Percentiles rank a stretch among this genome's conserved stretches.
phyloP scores from a whole-genome alignment of 1,140 invertebrate genomes.

The Yoshiicerus persimilis region DNA sequence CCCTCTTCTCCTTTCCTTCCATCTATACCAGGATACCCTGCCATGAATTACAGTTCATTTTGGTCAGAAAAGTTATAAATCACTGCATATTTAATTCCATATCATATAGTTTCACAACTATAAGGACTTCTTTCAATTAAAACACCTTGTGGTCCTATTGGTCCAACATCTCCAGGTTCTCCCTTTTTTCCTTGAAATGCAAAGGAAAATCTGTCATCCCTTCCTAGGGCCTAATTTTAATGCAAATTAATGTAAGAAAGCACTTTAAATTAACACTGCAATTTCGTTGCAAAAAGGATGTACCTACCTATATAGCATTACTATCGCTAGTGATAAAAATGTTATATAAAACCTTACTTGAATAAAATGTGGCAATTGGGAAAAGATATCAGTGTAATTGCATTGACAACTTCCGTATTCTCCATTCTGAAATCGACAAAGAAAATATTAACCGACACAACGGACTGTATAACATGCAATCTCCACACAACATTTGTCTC shows the following conservation, averaged over 20 bases:
- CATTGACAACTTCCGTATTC: not conserved
- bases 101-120: too few species aligned
- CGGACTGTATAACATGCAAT: too few species aligned
- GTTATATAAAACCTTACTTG: not conserved
- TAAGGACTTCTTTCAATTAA: too few species aligned
- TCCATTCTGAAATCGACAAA: not conserved
- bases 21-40: not conserved
- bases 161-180: not conserved
- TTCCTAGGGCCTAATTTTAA: not conserved
- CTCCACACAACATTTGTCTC: too few species aligned
- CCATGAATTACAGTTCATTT: too few species aligned
- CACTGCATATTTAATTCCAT: too few species aligned
- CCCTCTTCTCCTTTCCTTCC: not conserved
- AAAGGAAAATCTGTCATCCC: slow-evolving; percentile 9
- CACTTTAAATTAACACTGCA: not conserved
- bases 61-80: too few species aligned
- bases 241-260: not conserved
- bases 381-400: not conserved
- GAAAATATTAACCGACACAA: too few species aligned
- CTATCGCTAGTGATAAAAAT: not conserved
- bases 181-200: slow-evolving; percentile 24
- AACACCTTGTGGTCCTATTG: slow-evolving; percentile 12
- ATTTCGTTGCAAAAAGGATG: not conserved
- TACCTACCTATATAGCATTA: not conserved
- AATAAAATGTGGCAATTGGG: not conserved